Base-by-base conservation (phyloP, 2,113 vertebrate species). In the Pygoscelis antarcticus region DNA sequence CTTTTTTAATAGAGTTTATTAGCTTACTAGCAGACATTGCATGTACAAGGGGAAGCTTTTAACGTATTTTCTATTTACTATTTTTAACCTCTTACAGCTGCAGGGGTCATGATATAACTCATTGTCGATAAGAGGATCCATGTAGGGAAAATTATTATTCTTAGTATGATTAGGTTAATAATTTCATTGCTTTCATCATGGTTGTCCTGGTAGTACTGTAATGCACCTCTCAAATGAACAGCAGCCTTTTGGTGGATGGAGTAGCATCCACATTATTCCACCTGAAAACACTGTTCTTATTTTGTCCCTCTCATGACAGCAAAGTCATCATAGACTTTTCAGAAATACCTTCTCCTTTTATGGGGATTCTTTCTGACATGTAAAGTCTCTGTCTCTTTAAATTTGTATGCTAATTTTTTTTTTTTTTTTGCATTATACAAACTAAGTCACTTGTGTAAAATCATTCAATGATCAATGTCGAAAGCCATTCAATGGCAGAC, bases 111-210 rank as follows among this genome's bases (percentile, higher is more conserved):
- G 81, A 82, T 94, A 62, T 16, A 92, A 55, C 75, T 92, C 72
- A 68, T 42, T 93, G 87, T 83, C 1, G 6, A 71, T 65, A 92
- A 83, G 65, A 87, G 54, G 60, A 90, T 77, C 49, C 87, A 83
- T 64, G 75, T 9, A 89, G 89, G 79, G 90, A 92, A 95, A 97
- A 95, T 96, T 90, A 89, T 95, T 91, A 57, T 87, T 95, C 27
- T 77, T 91, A 65, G 40, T 92, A 30, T 64, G 65, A 87, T 89
- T 66, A 94, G 68, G 66, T 87, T 94, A 90, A 91, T 96, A 80
- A 94, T 75, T 94, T 94, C 38, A 91, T 85, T 95, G 55, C 89
- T 91, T 7, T 87, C 76, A 74, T 89, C 44, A 8, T 26, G 57
- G 44, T 83, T 94, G 58, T 83, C 57, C 44, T 94, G 36, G 49